Conservation (phyloP, 2,797 vertebrate species). For the Intellagama lesueurii region DNA sequence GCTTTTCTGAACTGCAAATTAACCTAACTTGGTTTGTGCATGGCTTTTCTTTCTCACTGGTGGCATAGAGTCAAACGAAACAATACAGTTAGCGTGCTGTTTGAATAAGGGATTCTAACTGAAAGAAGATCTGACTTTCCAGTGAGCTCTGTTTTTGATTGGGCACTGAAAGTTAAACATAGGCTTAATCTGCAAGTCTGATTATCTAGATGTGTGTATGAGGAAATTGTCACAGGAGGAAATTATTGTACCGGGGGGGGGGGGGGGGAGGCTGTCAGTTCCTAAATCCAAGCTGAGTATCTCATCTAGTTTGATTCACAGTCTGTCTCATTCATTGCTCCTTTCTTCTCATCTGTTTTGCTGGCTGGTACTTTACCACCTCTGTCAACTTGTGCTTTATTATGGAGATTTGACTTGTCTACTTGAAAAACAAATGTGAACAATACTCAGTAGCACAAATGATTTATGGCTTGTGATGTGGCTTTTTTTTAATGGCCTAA, state of each 20-base stretch:
- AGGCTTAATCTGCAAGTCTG: too few relatives aligned
- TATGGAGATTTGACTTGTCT: constrained; percentile 45
- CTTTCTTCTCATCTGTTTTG: neutral
- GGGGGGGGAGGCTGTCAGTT: too few relatives aligned
- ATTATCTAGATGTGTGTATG: too few relatives aligned
- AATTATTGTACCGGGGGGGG: too few relatives aligned
- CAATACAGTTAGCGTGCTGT: too few relatives aligned
- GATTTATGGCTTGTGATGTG: constrained; percentile 63
- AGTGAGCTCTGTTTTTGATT: too few relatives aligned
- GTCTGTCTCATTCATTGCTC: neutral
- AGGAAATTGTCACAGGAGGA: too few relatives aligned
- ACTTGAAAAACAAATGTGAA: constrained; percentile 56
- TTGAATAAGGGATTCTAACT: too few relatives aligned
- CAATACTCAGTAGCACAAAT: constrained; percentile 62
- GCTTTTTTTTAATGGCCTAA: constrained; percentile 53
- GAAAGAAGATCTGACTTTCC: too few relatives aligned
- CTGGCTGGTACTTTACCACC: constrained; percentile 29
- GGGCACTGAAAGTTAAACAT: too few relatives aligned
- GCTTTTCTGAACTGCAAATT: neutral
- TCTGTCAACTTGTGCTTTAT: constrained; percentile 30
- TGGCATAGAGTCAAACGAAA: neutral
- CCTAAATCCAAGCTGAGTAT: too few relatives aligned
- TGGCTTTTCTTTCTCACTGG: neutral
- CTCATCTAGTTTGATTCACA: too few relatives aligned
- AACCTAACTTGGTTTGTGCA: neutral